These are phyloP conservation scores for Lagopus muta DNA, from an alignment of 2,113 vertebrate species.

Conservation along the genomic window DNA sequence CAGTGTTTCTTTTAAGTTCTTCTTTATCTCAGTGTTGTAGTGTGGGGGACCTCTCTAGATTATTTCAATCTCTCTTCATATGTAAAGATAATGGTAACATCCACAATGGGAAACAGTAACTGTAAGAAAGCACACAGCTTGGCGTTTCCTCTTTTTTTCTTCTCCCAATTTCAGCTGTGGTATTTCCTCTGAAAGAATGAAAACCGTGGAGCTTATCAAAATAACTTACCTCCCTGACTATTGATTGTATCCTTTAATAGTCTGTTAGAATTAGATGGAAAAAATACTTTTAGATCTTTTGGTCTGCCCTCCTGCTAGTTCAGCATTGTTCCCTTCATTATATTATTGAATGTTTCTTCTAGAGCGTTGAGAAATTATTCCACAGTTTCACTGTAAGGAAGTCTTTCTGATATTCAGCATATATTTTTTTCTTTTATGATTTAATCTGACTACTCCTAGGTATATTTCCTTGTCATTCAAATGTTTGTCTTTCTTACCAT, in stretches of 20 bases:
- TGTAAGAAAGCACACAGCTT: conserved; percentile 63
- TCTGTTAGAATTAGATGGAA: conserved; percentile 48
- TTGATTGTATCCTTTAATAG: conserved; percentile 67
- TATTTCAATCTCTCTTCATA: conserved; percentile 69
- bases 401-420: neutral
- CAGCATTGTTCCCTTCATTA: conserved; percentile 55
- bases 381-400: conserved; percentile 24
- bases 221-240: conserved; percentile 70
- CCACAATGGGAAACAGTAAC: conserved; percentile 58
- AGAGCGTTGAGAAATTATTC: conserved; percentile 50
- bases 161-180: conserved; percentile 28
- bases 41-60: conserved; percentile 60
- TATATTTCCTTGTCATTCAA: neutral
- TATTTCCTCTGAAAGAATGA: conserved; percentile 51
- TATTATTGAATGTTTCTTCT: conserved; percentile 42
- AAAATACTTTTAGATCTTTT: conserved; percentile 59
- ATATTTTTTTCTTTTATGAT: neutral
- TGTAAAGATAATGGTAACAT: conserved; percentile 68
- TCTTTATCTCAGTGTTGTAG: conserved; percentile 56
- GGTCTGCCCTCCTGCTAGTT: conserved; percentile 40
- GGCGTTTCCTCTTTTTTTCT: conserved; percentile 45
- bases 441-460: neutral
- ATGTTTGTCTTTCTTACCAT: neutral
- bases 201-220: conserved; percentile 63
- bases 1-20: conserved; percentile 58